These are phyloP conservation scores for Melanotaenia trifasciata DNA, from an alignment of 2,797 vertebrate species.

Conservation along the genomic window DNA sequence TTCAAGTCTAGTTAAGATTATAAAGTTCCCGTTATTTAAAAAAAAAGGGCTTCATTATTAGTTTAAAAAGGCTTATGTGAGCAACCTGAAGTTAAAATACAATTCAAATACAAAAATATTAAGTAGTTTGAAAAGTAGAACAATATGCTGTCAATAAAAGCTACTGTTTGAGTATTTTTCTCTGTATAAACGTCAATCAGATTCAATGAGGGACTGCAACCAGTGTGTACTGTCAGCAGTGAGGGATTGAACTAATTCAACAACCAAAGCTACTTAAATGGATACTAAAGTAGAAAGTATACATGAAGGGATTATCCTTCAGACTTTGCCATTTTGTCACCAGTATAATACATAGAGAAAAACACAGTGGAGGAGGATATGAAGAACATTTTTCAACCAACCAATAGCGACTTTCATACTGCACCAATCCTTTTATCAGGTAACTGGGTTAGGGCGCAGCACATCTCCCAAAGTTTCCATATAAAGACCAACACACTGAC, in stretches of 20 bases:
- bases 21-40: not conserved
- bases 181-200: not conserved
- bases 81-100: not conserved
- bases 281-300: not conserved
- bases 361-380: not conserved
- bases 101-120: not conserved
- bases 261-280: not conserved
- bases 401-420: not conserved
- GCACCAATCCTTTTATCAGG: slow-evolving; percentile 1
- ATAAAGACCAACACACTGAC: not conserved
- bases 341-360: not conserved
- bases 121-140: not conserved
- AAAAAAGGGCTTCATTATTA: not conserved
- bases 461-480: not conserved
- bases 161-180: not conserved
- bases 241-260: not conserved
- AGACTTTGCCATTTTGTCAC: not conserved
- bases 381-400: not conserved
- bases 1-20: not conserved
- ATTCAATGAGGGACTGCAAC: not conserved
- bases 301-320: not conserved
- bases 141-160: not conserved
- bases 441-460: not conserved
- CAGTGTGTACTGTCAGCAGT: not conserved
- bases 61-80: too few species aligned